Evolutionary conservation across 1,140 invertebrate species (phyloP), one percentile per base, ranked within the genome.

Genomic region (Nymphalis io): DNA sequence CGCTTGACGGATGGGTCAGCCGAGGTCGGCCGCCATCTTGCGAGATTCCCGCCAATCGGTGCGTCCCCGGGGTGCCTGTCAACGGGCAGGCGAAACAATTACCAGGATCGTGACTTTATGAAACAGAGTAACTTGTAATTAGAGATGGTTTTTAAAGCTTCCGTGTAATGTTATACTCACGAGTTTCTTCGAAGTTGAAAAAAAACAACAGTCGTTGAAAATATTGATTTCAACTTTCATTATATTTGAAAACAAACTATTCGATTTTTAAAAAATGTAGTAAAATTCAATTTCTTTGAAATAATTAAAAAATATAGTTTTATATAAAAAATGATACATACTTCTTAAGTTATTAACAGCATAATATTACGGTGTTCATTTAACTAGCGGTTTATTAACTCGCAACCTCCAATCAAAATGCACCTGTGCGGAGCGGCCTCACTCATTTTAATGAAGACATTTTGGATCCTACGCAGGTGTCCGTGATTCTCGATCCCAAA

Each of bases 381-480:
- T 77, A 79, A 81, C 77, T 81, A 79, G 75, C 72, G 68, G 71
- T 78, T 70, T 77, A 73, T 74, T 74, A 68, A 60, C 70, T 72
- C 38, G 62, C 60, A 74, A 72, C 71, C 73, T 72, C 69, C 78
- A 79, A 81, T 79, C 75, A 76, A 72, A 76, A 77, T 70, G 80
- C 88, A 88, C 88, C 85, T 90, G 86, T 88, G 74, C 39, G 15
- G 23, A 53, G 60, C 63, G 62, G 48, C 69, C 80, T 72, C 76
- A 77, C 80, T 81, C 75, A 76, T 81, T 88, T 84, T 91, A 91
- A 91, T 91, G 85, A 91, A 90, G 85, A 86, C 83, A 80, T 86
- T 85, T 85, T 66, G 73, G 77, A 81, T 84, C 79, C 75, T 68
- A 75, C 77, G 89, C 89, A 91, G 89, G 89, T 91, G 89, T 88